Percentiles rank a stretch among this genome's conserved stretches.
These are phyloP conservation scores for Pomatostomus ruficeps DNA, from an alignment of 2,113 vertebrate species.

Conservation along the genomic window DNA sequence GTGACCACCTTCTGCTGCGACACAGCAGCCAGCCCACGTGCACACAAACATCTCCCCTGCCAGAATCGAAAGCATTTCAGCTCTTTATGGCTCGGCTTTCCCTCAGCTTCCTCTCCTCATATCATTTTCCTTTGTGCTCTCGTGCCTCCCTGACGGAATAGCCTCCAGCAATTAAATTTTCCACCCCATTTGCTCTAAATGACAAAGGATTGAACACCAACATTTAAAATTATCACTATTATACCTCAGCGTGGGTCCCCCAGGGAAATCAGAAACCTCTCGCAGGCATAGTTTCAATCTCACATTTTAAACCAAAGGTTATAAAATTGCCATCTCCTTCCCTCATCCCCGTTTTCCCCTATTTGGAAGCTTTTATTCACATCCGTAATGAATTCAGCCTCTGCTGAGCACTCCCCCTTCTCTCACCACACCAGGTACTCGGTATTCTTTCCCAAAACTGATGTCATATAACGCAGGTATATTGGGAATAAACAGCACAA, in stretches of 20 bases:
- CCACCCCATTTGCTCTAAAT: slow-evolving; percentile 48
- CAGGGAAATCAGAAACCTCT: slow-evolving; percentile 51
- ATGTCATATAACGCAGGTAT: neutral
- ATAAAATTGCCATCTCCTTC: neutral
- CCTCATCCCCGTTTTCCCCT: neutral
- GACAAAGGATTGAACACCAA: slow-evolving; percentile 41
- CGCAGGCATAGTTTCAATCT: slow-evolving; percentile 9
- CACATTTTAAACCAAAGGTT: slow-evolving; percentile 16
- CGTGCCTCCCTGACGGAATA: neutral
- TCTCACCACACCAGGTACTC: neutral
- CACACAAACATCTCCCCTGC: neutral
- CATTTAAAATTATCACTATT: slow-evolving; percentile 22
- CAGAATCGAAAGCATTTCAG: neutral
- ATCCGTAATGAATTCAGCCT: neutral
- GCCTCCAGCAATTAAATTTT: slow-evolving; percentile 41
- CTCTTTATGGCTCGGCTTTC: neutral
- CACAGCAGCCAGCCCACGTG: neutral
- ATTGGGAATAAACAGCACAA: neutral
- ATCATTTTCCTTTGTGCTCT: neutral
- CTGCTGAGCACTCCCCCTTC: neutral
- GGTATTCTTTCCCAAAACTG: neutral
- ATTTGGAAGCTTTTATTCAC: slow-evolving; percentile 21
- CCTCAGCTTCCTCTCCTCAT: neutral
- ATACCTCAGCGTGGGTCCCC: neutral
- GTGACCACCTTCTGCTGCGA: neutral